Base-by-base conservation (phyloP, 1,140 invertebrate genomes). In the Grapholita molesta region DNA sequence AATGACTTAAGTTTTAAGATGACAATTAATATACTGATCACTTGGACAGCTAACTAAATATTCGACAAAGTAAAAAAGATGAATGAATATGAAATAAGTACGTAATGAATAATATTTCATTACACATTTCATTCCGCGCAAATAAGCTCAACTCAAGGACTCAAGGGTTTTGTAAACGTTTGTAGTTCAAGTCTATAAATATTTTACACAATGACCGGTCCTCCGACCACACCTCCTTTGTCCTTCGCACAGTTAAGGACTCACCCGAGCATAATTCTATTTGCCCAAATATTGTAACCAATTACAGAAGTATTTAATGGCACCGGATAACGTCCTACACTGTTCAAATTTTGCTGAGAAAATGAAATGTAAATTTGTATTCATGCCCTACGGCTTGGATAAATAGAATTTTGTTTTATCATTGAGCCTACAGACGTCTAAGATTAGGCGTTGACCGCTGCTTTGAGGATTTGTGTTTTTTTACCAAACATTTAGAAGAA, bases 311-410 rank as follows among this genome's bases (percentile, higher is more conserved):
- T 61, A 61, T 61, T 32, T 61, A 61, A 61, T 28, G 24, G 25
- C 28, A 25, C 55, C 25, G 32, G 55, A 61, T 61, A 30, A 61
- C 55, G 25, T 28, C 28, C 30, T 15, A 28, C 11, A 35, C 15
- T 66, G 35, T 64, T 64, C 18, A 33, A 66, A 12, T 66, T n/a
- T 66, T 66, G 35, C 32, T 24, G 35, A 66, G 64, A 42, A 66
- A 66, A 66, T 66, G 55, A 61, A 61, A 61, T 15, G 55, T 61
- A 61, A 66, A 66, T 42, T 66, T 66, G 35, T 66, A 32, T 35
- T 64, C 25, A 64, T 66, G 32, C 30, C 23, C 33, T 8, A 18
- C n/a, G 25, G 55, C 55, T 61, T 61, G 28, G 2, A 28, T 61
- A 61, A 61, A 61, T 18, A 61, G 7, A 30, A 28, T 61, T 61